These are phyloP conservation scores for Prionailurus bengalensis DNA, from an alignment of 2,113 vertebrate species.

Conservation along the genomic window DNA sequence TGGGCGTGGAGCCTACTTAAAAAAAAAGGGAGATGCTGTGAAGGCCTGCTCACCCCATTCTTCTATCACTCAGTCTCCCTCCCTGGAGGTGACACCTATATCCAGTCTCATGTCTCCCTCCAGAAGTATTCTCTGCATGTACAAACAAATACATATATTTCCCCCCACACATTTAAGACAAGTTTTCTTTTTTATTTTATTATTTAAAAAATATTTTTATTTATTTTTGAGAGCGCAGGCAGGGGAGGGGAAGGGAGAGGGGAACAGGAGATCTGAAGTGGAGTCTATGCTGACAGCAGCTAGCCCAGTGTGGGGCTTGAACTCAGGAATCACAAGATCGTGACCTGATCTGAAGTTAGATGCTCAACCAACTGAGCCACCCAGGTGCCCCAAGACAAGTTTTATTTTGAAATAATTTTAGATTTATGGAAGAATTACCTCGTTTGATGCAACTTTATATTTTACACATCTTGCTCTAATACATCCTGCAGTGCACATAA, in stretches of 20 bases:
- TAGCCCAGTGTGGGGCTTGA: no score
- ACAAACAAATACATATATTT: background rate
- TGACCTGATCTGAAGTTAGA: no score
- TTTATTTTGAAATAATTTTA: background rate
- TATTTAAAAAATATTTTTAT: no score
- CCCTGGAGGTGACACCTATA: background rate
- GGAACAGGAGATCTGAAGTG: no score
- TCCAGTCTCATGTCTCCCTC: background rate
- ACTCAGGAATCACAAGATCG: no score
- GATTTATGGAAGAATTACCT: background rate
- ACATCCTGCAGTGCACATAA: background rate
- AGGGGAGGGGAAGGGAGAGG: no score
- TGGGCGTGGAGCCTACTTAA: background rate
- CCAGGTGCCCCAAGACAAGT: background rate
- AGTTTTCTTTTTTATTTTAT: no score
- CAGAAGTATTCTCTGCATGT: background rate
- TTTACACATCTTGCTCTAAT: background rate
- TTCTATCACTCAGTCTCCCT: background rate
- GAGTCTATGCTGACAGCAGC: no score
- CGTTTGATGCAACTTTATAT: background rate
- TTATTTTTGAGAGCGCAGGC: background rate
- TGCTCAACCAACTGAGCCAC: no score
- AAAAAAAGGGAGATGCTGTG: background rate
- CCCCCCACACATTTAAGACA: background rate
- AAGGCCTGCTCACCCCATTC: background rate